phyloP scores from a whole-genome alignment of 2,888 invertebrate species.

The Tubulanus polymorphus region DNA sequence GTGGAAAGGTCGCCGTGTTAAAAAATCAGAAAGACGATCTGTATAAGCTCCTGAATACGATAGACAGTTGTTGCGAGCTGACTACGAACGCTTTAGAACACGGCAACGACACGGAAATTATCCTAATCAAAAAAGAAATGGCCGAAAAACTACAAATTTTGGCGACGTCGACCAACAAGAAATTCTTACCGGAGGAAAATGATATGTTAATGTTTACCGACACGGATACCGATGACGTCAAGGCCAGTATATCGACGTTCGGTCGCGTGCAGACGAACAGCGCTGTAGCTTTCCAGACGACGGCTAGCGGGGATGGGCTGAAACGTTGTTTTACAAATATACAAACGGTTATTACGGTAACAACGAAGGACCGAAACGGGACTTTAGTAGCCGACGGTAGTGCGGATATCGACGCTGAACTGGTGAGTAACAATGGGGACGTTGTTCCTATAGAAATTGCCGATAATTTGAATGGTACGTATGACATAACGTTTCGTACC shows the following conservation, averaged over 20 bases:
- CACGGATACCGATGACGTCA: slow-evolving; percentile 35
- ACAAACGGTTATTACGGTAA: slow-evolving; percentile 49
- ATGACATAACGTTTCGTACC: slow-evolving; percentile 53
- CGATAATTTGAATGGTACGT: slow-evolving; percentile 49
- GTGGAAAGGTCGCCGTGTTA: slow-evolving; percentile 46
- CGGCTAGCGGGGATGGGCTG: slow-evolving; percentile 53
- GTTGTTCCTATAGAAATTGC: slow-evolving; percentile 39
- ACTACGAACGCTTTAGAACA: slow-evolving; percentile 56
- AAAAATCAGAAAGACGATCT: slow-evolving; percentile 47
- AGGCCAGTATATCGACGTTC: slow-evolving; percentile 38
- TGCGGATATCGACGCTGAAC: slow-evolving; percentile 39
- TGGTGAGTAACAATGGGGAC: slow-evolving; percentile 28
- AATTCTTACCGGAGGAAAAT: slow-evolving; percentile 50
- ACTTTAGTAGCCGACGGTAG: slow-evolving; percentile 49
- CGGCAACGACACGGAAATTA: slow-evolving; percentile 55
- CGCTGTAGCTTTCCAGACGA: slow-evolving; percentile 52
- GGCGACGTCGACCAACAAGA: slow-evolving; percentile 28
- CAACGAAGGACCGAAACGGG: slow-evolving; percentile 48
- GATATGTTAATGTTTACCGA: slow-evolving; percentile 47
- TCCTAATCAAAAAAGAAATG: slow-evolving; percentile 57
- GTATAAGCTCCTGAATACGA: slow-evolving; percentile 50
- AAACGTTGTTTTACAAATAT: slow-evolving; percentile 45
- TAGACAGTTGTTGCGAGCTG: slow-evolving; percentile 54
- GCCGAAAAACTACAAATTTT: slow-evolving; percentile 53
- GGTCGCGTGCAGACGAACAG: slow-evolving; percentile 51